Base-by-base conservation (phyloP, 2,888 invertebrate genomes). In the Galeopsomyia nigrocyanea region DNA sequence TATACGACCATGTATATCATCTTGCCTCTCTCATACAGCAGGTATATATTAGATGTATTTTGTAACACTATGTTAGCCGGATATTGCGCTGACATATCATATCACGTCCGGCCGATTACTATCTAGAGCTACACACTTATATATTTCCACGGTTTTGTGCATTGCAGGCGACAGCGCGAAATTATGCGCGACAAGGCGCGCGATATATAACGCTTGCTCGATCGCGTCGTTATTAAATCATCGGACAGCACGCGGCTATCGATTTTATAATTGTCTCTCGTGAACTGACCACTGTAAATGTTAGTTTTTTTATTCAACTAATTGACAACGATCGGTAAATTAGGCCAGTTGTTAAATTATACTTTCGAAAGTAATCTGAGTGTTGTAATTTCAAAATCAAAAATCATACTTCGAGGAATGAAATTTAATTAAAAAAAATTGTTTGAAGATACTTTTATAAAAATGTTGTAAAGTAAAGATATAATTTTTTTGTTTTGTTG, bases 121-220 rank as follows among this genome's bases (percentile, higher is more conserved):
- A 56, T 62, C 70, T 64, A 70, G 14, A 46, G 46, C 71, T 62
- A 66, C 61, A 66, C 66, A 71, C 56, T 71, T 71, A 71, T 62
- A 53, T 69, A 71, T 68, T 72, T 72, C 68, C 72, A 72, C 66
- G 61, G 16, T 69, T 73, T 73, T 73, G 73, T 73, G 73, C 73
- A 69, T 73, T 73, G 73, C 73, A 73, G 73, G 69, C 73, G 73
- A 73, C 73, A 73, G 69, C 73, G 73, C 73, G 73, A 69, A 73
- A 73, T 73, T 51, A 68, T 69, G 62, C 64, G 68, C 68, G 65
- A 55, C 61, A 61, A 63, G 60, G 63, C 51, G 53, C 67, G 64
- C 58, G 22, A n/a, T n/a, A n/a, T 5, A 26, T 26, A 26, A 39
- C 39, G 39, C 39, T 39, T 22, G 56, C 39, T 58, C 58, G 21